A percentile compares a stretch with the other conserved stretches of the same genome.
These are phyloP conservation scores for Cerastoderma edule DNA, from an alignment of 2,888 invertebrate species.

Conservation along the genomic window DNA sequence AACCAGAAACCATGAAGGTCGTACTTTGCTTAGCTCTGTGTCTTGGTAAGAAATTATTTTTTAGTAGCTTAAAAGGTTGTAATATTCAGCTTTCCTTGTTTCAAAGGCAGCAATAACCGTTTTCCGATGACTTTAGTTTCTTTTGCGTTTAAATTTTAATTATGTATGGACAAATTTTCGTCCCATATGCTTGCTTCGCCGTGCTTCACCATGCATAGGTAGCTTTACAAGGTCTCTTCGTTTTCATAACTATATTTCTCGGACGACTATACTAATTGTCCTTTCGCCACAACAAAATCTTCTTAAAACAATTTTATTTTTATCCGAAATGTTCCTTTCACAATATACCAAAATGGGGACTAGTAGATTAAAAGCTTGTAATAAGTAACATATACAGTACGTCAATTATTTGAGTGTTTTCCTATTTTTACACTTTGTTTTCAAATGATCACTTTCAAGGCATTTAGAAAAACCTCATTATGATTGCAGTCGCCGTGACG, in stretches of 20 bases:
- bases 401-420: neutral
- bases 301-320: neutral
- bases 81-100: neutral
- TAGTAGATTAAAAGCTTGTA: neutral
- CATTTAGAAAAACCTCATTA: neutral
- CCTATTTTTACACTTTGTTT: neutral
- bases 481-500: conserved; percentile 1
- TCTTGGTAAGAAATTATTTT: conserved; percentile 5
- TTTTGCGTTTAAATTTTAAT: neutral
- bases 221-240: too few relatives aligned
- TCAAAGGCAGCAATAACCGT: neutral
- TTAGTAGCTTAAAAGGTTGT: neutral
- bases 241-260: too few relatives aligned
- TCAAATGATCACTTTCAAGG: neutral
- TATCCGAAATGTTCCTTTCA: neutral
- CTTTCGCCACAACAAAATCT: too few relatives aligned
- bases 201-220: too few relatives aligned
- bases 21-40: conserved; percentile 2
- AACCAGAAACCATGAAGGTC: neutral
- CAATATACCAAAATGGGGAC: neutral
- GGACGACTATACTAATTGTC: too few relatives aligned
- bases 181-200: too few relatives aligned
- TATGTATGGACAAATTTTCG: too few relatives aligned
- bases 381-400: neutral
- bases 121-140: neutral